A percentile compares a stretch with the other conserved stretches of the same genome.
Conservation (phyloP, 2,888 invertebrate species). For the Zaprionus lineosus region DNA sequence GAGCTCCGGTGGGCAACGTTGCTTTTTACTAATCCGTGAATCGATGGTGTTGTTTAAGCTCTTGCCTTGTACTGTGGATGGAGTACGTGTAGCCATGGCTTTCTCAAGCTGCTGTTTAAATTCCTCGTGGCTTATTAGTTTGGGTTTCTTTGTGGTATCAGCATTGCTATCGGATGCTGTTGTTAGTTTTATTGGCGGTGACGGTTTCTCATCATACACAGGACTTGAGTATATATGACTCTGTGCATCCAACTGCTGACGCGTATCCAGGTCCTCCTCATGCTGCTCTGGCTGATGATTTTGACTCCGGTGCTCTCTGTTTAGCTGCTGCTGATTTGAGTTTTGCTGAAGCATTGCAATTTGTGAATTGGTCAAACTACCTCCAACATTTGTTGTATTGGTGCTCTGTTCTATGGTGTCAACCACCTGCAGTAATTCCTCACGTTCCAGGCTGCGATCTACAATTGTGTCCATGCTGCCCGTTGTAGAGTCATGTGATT, state of each 20-base stretch:
- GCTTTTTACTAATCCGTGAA: slow-evolving; percentile 80
- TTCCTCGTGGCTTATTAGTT: slow-evolving; percentile 79
- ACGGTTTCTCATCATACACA: slow-evolving; percentile 79
- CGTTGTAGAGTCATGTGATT: slow-evolving; percentile 81
- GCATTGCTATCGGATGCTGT: slow-evolving; percentile 10
- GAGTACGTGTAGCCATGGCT: slow-evolving; percentile 16
- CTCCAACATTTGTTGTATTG: slow-evolving; percentile 72
- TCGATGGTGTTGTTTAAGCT: slow-evolving; percentile 68
- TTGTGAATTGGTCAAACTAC: slow-evolving; percentile 81
- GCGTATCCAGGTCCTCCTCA: slow-evolving; percentile 40
- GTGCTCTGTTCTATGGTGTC: slow-evolving; percentile 75
- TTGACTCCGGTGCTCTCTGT: slow-evolving; percentile 36
- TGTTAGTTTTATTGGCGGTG: slow-evolving; percentile 62
- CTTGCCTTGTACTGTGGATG: slow-evolving; percentile 21
- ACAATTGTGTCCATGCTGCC: slow-evolving; percentile 82
- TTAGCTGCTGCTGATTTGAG: slow-evolving; percentile 17
- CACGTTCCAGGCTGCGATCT: slow-evolving; percentile 73
- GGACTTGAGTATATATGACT: slow-evolving; percentile 83
- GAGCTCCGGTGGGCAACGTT: slow-evolving; percentile 80
- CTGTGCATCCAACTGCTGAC: slow-evolving; percentile 73
- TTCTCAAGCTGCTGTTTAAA: slow-evolving; percentile 79
- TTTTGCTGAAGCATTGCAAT: slow-evolving; percentile 75
- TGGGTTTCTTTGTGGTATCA: slow-evolving; percentile 59
- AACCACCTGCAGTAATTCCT: slow-evolving; percentile 72
- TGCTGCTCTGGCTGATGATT: slow-evolving; percentile 30